A percentile compares a stretch with the other conserved stretches of the same genome.
Evolutionary conservation across 2,113 vertebrate genomes (phyloP).

Genomic region (Marcusenius ussheri): DNA sequence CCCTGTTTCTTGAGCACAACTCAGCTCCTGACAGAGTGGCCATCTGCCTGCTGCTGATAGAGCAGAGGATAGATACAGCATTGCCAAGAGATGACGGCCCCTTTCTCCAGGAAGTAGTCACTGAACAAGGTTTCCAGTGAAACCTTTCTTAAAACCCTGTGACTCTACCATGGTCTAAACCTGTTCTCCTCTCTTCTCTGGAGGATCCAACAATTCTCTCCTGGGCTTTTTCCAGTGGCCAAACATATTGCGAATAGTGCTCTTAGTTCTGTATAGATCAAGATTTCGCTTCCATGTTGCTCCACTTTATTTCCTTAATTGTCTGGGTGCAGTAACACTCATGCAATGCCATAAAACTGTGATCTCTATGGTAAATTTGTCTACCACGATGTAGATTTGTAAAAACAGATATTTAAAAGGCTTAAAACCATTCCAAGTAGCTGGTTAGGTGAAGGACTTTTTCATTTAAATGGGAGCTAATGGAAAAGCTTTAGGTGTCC

Average conservation of each 20-base stretch:
- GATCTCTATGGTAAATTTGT: background rate
- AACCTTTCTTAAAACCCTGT: background rate
- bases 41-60: slow-evolving; percentile 29
- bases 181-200: background rate
- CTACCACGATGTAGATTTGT: too few species aligned
- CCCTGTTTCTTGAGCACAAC: background rate
- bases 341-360: background rate
- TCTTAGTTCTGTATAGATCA: background rate
- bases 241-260: background rate
- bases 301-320: background rate
- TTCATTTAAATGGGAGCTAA: background rate
- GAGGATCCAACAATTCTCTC: background rate
- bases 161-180: background rate
- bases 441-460: background rate
- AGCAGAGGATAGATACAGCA: slow-evolving; percentile 15
- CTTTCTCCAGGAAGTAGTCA: background rate
- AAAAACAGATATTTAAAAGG: background rate
- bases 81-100: slow-evolving; percentile 8
- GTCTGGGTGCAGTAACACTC: background rate
- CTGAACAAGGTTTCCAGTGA: background rate
- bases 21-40: slow-evolving; percentile 31
- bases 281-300: background rate
- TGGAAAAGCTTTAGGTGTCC: background rate
- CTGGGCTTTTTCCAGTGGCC: background rate
- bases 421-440: background rate